Evolutionary conservation across 1,140 invertebrate species (phyloP), one percentile per base, ranked within the genome.

Genomic region (Drosophila rufa): DNA sequence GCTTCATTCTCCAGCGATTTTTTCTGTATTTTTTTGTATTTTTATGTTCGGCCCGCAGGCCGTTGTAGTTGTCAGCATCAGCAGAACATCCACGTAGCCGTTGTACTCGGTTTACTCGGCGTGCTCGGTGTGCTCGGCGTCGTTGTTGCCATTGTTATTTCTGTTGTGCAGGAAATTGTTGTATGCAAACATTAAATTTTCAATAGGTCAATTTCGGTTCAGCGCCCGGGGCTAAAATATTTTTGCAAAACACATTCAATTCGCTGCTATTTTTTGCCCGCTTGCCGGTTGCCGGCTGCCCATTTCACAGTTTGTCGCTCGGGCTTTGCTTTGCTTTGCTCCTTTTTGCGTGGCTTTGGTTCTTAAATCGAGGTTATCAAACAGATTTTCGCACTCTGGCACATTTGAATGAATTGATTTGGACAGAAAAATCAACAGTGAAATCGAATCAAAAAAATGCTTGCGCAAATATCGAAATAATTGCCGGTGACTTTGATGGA

Each of bases 131-230:
- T 22, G 11, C 19, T 25, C 43, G 55, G 30, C 40, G 40, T 45
- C 58, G 50, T 46, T 68, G 76, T 78, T 64, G 57, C 14, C 51
- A 46, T 79, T 64, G 45, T 59, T 64, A 46, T 71, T 79, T 60
- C 59, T 75, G 51, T 66, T 70, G 45, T 53, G 80, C 82, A 81
- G 67, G 78, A 84, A 89, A 89, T 87, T 83, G 77, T 89, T 89
- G 84, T 75, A 78, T 80, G 80, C 84, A 84, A 87, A 87, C 84
- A 87, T 89, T 83, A 84, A 78, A 87, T 81, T 87, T 80, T 89
- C 82, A 89, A 87, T 80, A 75, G 73, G 67, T 75, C 57, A 80
- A 80, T 65, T 79, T 82, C 61, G 68, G 60, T 65, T 62, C 61
- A 53, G 47, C 42, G 47, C 74, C 74, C 40, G 51, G 40, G 45